These are phyloP conservation scores for Karalla daura DNA, from an alignment of 2,797 vertebrate species.

Conservation along the genomic window DNA sequence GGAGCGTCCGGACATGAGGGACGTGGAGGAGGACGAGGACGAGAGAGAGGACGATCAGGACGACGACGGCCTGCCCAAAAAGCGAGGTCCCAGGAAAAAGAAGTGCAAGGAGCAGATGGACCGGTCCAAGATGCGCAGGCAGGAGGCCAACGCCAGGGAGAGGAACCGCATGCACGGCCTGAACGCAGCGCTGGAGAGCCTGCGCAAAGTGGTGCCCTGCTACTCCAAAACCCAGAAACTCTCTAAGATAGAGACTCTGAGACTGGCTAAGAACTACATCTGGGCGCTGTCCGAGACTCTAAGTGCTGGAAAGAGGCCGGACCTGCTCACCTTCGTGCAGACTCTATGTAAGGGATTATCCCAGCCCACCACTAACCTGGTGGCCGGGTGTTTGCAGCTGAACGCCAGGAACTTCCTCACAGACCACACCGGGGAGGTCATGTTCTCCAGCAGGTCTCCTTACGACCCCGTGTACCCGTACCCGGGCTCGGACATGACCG, in stretches of 20 bases:
- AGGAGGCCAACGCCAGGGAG: conserved; percentile 96
- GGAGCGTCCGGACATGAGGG: conserved; percentile 60
- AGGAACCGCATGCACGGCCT: conserved; percentile 97
- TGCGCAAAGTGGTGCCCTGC: conserved; percentile 98
- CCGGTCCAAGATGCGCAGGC: conserved; percentile 91
- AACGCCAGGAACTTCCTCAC: conserved; percentile 97
- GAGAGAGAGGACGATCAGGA: conserved; percentile 91
- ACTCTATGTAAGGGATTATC: conserved; percentile 98
- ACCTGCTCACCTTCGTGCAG: conserved; percentile 96
- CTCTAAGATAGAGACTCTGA: conserved; percentile 97
- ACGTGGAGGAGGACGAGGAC: conserved; percentile 71
- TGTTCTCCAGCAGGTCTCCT: conserved; percentile 90
- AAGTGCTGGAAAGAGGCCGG: conserved; percentile 95
- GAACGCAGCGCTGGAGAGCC: conserved; percentile 95
- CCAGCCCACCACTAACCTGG: conserved; percentile 98
- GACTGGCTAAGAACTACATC: conserved; percentile 98
- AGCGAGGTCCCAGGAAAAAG: conserved; percentile 94
- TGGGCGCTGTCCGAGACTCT: conserved; percentile 99
- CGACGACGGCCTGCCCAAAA: conserved; percentile 89
- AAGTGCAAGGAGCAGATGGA: conserved; percentile 90
- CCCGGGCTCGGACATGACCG: conserved; percentile 91
- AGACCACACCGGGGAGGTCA: conserved; percentile 91
- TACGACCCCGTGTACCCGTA: conserved; percentile 94
- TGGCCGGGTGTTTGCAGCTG: conserved; percentile 97
- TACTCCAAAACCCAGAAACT: conserved; percentile 99